Conservation (phyloP, 1,140 invertebrate species). For the Drosophila bocqueti region DNA sequence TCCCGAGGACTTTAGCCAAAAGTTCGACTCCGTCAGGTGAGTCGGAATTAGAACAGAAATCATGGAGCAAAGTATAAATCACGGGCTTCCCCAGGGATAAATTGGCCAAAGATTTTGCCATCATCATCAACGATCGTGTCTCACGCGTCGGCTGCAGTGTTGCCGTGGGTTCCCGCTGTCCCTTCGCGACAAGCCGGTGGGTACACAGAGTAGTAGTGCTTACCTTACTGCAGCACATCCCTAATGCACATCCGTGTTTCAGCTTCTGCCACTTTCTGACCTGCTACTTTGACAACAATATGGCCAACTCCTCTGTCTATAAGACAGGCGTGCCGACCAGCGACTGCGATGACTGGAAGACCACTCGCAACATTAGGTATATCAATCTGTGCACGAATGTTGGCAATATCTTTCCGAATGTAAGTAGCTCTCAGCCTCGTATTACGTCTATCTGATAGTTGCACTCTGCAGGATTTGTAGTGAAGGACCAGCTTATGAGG, state of each 20-base stretch:
- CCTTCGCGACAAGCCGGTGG: neutral
- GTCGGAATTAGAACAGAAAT: neutral
- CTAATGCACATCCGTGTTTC: neutral
- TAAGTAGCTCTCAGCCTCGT: neutral
- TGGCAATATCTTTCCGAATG: conserved; percentile 24
- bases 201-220: neutral
- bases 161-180: conserved; percentile 30
- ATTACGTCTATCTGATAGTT: neutral
- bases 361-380: neutral
- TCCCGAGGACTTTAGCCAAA: neutral
- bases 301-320: conserved; percentile 33
- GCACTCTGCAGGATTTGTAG: neutral
- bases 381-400: conserved; percentile 35
- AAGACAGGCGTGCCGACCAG: conserved; percentile 20
- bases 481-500: neutral
- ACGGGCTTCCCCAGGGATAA: conserved; percentile 12
- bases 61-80: neutral
- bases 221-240: too few species aligned
- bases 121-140: conserved; percentile 48
- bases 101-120: conserved; percentile 31
- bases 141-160: conserved; percentile 58
- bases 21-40: conserved; percentile 31
- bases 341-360: conserved; percentile 32
- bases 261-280: conserved; percentile 53
- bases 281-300: conserved; percentile 54